These are phyloP conservation scores for Holcopasites calliopsidis DNA, from an alignment of 1,140 invertebrate genomes.

Conservation along the genomic window DNA sequence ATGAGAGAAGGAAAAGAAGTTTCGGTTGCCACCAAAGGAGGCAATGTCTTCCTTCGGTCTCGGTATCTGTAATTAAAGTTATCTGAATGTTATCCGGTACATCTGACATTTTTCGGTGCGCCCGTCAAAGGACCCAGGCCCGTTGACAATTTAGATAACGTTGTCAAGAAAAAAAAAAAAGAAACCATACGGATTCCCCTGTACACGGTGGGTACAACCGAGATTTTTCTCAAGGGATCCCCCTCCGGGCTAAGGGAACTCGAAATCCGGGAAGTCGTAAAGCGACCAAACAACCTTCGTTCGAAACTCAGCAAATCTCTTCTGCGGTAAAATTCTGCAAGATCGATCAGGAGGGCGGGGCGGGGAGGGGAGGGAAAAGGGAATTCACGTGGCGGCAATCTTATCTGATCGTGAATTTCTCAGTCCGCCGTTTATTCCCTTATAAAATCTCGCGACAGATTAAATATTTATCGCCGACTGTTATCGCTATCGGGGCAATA, in stretches of 20 bases:
- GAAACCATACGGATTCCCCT: constrained; percentile 9
- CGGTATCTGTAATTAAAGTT: constrained; percentile 54
- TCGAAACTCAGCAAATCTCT: constrained; percentile 4
- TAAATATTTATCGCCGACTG: constrained; percentile 13
- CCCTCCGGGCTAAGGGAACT: background rate
- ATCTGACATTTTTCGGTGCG: constrained; percentile 46
- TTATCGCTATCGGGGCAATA: background rate
- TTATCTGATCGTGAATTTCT: constrained; percentile 28
- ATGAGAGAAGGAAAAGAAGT: background rate
- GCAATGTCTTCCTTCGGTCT: constrained; percentile 10
- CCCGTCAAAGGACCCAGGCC: constrained; percentile 29
- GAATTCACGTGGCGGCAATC: background rate
- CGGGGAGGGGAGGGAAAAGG: background rate
- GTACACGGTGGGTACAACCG: background rate
- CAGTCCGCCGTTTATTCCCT: background rate
- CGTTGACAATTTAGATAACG: constrained; percentile 60
- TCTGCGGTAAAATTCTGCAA: constrained; percentile 5
- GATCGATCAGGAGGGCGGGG: constrained; percentile 5
- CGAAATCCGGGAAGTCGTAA: constrained; percentile 53
- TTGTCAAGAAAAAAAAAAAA: constrained; percentile 24
- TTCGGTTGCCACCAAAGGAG: constrained; percentile 12
- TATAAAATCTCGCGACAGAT: background rate
- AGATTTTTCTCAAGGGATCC: constrained; percentile 31
- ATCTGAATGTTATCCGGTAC: constrained; percentile 48
- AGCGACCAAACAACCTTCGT: constrained; percentile 31